Percentiles rank a stretch among this genome's conserved stretches.
Evolutionary conservation across 2,113 vertebrate genomes (phyloP).

Genomic region (Zingel zingel): DNA sequence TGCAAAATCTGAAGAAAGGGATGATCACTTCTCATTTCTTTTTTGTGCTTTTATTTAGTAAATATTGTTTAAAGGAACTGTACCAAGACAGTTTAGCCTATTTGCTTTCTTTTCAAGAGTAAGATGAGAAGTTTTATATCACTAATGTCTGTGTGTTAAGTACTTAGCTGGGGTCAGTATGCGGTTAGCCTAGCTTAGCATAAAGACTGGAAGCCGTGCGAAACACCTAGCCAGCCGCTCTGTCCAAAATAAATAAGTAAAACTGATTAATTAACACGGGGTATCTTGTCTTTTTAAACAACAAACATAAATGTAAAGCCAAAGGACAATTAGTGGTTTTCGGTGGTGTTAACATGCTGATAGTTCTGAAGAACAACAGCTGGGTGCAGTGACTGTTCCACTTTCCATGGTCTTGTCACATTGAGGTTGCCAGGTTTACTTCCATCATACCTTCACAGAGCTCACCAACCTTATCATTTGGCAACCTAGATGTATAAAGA

Average conservation of each 20-base stretch:
- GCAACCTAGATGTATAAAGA: neutral
- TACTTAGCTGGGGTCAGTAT: neutral
- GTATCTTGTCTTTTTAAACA: neutral
- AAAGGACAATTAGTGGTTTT: neutral
- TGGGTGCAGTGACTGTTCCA: no score
- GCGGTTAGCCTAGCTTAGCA: neutral
- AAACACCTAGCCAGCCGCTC: neutral
- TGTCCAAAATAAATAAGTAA: neutral
- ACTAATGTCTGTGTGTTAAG: neutral
- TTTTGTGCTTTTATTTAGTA: neutral
- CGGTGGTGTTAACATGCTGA: neutral
- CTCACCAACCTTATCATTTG: neutral
- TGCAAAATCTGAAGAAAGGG: neutral
- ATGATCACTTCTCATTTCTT: neutral
- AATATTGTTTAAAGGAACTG: neutral
- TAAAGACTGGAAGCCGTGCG: neutral
- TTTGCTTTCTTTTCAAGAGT: neutral
- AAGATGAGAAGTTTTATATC: neutral
- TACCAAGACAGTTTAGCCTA: neutral
- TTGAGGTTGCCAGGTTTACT: constrained; percentile 4
- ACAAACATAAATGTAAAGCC: neutral
- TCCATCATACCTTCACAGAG: neutral
- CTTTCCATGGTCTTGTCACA: neutral
- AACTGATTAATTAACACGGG: neutral
- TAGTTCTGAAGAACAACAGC: neutral